These are phyloP conservation scores for Amblyopsis hoosieri DNA, from an alignment of 2,797 vertebrate species.

Conservation along the genomic window DNA sequence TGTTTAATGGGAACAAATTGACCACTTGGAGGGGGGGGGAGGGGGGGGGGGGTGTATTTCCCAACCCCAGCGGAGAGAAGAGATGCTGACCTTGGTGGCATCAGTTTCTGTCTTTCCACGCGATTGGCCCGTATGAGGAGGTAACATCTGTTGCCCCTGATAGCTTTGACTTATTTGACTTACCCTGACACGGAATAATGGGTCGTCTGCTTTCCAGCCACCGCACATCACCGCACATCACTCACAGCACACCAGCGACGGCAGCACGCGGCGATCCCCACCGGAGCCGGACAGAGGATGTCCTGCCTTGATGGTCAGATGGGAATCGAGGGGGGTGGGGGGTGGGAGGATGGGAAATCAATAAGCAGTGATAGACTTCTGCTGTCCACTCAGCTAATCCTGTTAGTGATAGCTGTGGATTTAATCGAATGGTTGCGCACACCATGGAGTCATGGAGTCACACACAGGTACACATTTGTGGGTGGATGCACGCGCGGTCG, in stretches of 20 bases:
- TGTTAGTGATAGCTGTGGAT: constrained; percentile 76
- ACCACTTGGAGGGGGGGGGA: neutral
- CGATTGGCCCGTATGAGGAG: constrained; percentile 18
- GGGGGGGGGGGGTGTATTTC: neutral
- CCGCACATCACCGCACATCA: constrained; percentile 55
- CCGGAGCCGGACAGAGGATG: constrained; percentile 65
- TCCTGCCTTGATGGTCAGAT: constrained; percentile 73
- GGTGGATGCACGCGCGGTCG: constrained; percentile 8
- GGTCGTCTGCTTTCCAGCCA: constrained; percentile 54
- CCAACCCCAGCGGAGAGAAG: constrained; percentile 1
- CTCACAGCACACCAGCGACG: constrained; percentile 52
- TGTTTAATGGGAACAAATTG: constrained; percentile 22
- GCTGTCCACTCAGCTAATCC: constrained; percentile 79
- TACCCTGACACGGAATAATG: constrained; percentile 71
- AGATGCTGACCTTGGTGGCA: constrained; percentile 5
- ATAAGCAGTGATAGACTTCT: constrained; percentile 82
- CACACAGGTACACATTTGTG: constrained; percentile 30
- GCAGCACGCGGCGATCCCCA: constrained; percentile 54
- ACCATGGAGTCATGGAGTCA: constrained; percentile 24
- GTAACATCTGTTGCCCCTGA: constrained; percentile 76
- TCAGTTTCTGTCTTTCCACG: constrained; percentile 48
- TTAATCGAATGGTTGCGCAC: constrained; percentile 77
- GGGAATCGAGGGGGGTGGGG: constrained; percentile 57
- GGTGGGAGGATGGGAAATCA: constrained; percentile 64
- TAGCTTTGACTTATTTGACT: constrained; percentile 78